phyloP scores from a whole-genome alignment of 2,113 vertebrate genomes.

The Monarcha castaneiventris region DNA sequence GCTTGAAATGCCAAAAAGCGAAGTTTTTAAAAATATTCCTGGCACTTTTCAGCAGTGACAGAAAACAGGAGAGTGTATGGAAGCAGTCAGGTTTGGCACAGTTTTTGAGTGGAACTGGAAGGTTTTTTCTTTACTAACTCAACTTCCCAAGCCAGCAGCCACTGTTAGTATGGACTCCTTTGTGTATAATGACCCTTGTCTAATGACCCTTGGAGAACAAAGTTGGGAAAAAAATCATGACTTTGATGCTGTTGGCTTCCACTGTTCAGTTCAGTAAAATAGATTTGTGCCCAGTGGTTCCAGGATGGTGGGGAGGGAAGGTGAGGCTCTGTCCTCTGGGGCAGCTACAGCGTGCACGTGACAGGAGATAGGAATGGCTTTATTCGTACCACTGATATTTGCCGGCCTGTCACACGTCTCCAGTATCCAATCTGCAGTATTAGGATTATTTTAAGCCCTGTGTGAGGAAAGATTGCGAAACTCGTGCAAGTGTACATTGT shows the following conservation, averaged over 20 bases:
- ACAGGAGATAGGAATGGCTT: neutral
- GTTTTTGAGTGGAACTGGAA: neutral
- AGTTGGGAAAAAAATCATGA: neutral
- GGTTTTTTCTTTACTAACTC: neutral
- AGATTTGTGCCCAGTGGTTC: neutral
- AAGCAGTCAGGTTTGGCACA: neutral
- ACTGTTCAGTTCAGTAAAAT: neutral
- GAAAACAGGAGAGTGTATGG: neutral
- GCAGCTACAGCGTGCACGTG: neutral
- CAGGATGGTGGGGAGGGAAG: neutral
- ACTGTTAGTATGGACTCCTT: neutral
- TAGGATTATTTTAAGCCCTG: conserved; percentile 1
- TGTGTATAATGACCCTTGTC: neutral
- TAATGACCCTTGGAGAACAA: neutral
- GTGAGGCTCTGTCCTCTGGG: neutral
- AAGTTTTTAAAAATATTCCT: neutral
- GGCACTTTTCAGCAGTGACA: neutral
- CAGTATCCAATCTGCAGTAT: neutral
- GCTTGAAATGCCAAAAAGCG: neutral
- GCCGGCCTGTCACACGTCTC: neutral
- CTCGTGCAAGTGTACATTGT: neutral
- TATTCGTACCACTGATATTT: neutral
- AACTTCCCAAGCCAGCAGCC: neutral
- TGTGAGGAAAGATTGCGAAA: neutral
- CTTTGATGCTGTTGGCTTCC: neutral